Evolutionary conservation across 1,140 invertebrate genomes (phyloP).

Genomic region (Euwallacea fornicatus): DNA sequence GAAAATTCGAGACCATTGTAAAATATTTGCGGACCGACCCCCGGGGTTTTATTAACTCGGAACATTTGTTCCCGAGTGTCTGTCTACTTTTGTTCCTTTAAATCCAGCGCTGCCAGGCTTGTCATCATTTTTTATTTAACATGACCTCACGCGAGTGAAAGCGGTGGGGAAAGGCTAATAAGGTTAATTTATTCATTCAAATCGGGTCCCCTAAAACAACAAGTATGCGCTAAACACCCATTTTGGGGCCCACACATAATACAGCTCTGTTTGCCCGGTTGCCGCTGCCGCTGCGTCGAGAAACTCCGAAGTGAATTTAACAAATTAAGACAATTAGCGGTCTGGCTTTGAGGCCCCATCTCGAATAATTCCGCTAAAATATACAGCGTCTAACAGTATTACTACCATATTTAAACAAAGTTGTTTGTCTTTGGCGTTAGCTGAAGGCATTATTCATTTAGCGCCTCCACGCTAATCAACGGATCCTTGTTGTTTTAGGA

Average conservation of each 20-base stretch:
- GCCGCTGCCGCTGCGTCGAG: conserved; percentile 2
- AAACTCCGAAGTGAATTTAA: conserved; percentile 25
- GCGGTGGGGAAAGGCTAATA: neutral
- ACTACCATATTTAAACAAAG: conserved; percentile 30
- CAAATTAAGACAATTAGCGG: conserved; percentile 39
- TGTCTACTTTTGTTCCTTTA: conserved; percentile 17
- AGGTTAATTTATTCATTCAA: conserved; percentile 17
- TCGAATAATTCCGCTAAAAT: conserved; percentile 34
- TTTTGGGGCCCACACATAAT: conserved; percentile 29
- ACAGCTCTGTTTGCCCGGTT: conserved; percentile 18
- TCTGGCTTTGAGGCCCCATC: conserved; percentile 32
- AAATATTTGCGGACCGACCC: conserved; percentile 33
- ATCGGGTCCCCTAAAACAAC: conserved; percentile 2
- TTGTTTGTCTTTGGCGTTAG: conserved; percentile 29
- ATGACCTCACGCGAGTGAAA: neutral
- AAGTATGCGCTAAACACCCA: conserved; percentile 25
- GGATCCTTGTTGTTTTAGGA: conserved; percentile 17
- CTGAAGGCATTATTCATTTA: conserved; percentile 33
- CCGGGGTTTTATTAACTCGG: conserved; percentile 33
- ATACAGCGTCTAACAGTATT: conserved; percentile 34
- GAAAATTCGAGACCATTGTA: conserved; percentile 40
- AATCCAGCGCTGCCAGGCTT: no score
- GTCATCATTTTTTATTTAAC: no score
- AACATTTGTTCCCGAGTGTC: conserved; percentile 35
- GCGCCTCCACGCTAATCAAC: conserved; percentile 27